Base-by-base conservation (phyloP, 2,888 invertebrate genomes). In the Nephrotoma guestfalica region DNA sequence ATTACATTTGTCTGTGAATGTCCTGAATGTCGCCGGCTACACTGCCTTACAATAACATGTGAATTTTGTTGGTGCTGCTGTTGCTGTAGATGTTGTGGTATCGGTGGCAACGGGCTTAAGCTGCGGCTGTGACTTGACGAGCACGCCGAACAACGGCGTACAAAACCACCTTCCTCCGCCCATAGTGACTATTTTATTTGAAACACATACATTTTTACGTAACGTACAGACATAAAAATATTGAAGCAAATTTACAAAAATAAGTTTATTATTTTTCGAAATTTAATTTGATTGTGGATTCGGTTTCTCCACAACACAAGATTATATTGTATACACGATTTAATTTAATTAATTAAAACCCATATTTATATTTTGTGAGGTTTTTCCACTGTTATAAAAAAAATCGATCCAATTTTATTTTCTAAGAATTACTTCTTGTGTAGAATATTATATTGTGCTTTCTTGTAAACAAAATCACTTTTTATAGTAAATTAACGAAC, bases 101-200 rank as follows among this genome's bases (percentile, higher is more conserved):
- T 41, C 18, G 43, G 43, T 85, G 86, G 86, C 6, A 51, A 51
- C 57, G 86, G 86, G 41, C 30, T 86, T 18, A 86, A 41, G 15
- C 51, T n/a, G 9, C 40, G 86, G 41, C 86, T 51, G 40, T 86
- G 86, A n/a, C 9, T 43, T 43, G 86, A 51, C 4, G 86, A 86
- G 45, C 87, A 87, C n/a, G 87, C 85, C 1, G 88, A 87, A 86
- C 87, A 88, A 41, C 86, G 11, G 6, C 51, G 42, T 18, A 51
- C 86, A 15, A 51, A 41, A 86, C 86, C 86, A 86, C 45, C 51
- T 13, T 45, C 45, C 1, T 45, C 45, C 11, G 40, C 86, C 86
- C 84, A 84, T 41, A 84, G 41, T 42, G 84, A 84, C 84, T 84
- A 9, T 71, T 5, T 51, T 30, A 57, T 57, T 3, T 6, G 6